Evolutionary conservation across 2,113 vertebrate genomes (phyloP).

Genomic region (Collichthys lucidus): DNA sequence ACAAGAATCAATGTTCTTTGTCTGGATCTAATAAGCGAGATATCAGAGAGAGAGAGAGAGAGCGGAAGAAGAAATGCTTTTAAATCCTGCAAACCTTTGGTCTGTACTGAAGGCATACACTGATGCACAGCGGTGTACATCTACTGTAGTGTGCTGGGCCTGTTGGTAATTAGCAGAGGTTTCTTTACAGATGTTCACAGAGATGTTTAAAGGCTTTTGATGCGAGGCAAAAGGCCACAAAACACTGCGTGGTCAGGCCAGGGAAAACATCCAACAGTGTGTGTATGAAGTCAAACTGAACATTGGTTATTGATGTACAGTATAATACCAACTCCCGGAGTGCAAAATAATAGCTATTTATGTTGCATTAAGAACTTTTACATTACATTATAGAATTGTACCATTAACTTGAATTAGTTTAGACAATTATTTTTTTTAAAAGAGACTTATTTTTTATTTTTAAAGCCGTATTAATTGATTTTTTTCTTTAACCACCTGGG

Average conservation of each 20-base stretch:
- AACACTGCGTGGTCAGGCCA: neutral
- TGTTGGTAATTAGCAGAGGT: constrained; percentile 61
- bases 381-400: neutral
- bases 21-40: constrained; percentile 68
- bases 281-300: neutral
- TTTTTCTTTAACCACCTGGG: neutral
- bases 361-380: neutral
- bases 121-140: constrained; percentile 33
- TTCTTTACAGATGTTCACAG: constrained; percentile 45
- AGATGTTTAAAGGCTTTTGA: constrained; percentile 51
- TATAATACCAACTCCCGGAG: neutral
- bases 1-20: constrained; percentile 67
- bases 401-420: neutral
- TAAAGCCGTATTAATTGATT: too few relatives aligned
- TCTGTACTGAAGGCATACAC: constrained; percentile 36
- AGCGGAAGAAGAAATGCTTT: constrained; percentile 50
- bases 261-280: constrained; percentile 2
- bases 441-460: too few relatives aligned
- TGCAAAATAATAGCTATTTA: too few relatives aligned
- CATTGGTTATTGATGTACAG: neutral
- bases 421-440: too few relatives aligned
- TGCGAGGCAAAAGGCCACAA: constrained; percentile 19
- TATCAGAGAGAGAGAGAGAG: constrained; percentile 49
- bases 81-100: constrained; percentile 58
- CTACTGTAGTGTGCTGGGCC: constrained; percentile 27